Percentiles rank a stretch among this genome's conserved stretches.
These are phyloP conservation scores for Pocillopora meandrina DNA, from an alignment of 92 coral and sea anemone genomes.

Conservation along the genomic window DNA sequence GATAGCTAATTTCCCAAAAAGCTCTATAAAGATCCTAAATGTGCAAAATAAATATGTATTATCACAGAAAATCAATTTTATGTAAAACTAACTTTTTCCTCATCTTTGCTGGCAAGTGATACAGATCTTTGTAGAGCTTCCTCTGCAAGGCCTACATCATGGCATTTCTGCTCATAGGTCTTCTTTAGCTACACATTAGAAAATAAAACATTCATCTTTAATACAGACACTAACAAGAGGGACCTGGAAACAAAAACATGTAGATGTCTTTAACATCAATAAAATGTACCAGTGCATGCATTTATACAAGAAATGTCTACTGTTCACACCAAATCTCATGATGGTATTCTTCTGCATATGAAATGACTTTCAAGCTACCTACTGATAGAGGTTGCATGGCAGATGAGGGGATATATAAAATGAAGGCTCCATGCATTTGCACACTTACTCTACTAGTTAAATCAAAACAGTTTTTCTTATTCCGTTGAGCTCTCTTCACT, in stretches of 20 bases:
- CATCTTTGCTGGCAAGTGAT: slow-evolving; percentile 81
- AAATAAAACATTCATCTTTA: not conserved
- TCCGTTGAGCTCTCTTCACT: slow-evolving; percentile 84
- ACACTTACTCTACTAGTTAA: slow-evolving; percentile 52
- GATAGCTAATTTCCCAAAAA: no score
- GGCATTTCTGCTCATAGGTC: slow-evolving; percentile 88
- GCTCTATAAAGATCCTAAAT: no score
- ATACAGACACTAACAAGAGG: no score
- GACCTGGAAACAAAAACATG: no score
- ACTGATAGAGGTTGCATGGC: no score
- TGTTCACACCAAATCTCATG: no score
- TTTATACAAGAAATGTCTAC: no score
- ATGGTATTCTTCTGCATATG: no score
- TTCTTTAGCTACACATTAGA: slow-evolving; percentile 60
- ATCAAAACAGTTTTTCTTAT: slow-evolving; percentile 78
- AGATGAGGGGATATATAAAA: no score
- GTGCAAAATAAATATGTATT: not conserved
- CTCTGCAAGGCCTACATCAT: slow-evolving; percentile 75
- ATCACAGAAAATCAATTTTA: not conserved
- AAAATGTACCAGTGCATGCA: not conserved
- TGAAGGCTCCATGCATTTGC: not conserved
- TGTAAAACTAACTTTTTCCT: slow-evolving; percentile 70
- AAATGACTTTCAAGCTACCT: no score
- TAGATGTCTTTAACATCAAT: no score
- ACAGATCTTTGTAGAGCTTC: slow-evolving; percentile 83